Conservation (phyloP, 2,888 invertebrate species). For the Deilephila elpenor region DNA sequence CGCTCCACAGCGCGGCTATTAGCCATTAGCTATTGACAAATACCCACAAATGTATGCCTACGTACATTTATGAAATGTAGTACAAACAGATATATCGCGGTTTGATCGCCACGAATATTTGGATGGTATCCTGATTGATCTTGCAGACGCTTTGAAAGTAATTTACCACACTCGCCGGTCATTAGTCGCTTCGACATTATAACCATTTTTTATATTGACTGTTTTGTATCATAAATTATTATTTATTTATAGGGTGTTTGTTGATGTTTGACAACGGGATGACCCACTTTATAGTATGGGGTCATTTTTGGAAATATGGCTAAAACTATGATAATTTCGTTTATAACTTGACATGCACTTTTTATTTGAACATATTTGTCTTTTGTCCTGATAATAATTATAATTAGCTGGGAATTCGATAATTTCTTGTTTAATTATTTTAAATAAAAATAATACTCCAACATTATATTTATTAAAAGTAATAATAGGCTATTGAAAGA, state of each 20-base stretch:
- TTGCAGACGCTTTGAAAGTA: conserved; percentile 50
- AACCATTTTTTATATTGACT: conserved; percentile 7
- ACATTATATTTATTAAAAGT: too few species aligned
- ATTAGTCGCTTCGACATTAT: conserved; percentile 37
- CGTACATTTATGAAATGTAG: conserved; percentile 55
- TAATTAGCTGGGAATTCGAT: too few species aligned
- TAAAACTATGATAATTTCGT: too few species aligned
- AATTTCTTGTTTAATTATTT: too few species aligned
- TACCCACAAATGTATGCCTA: conserved; percentile 56
- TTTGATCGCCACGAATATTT: conserved; percentile 64
- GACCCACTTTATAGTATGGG: background rate
- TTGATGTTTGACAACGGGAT: background rate
- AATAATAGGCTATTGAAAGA: too few species aligned
- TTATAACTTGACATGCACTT: too few species aligned
- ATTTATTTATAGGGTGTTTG: background rate
- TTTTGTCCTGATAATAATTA: too few species aligned
- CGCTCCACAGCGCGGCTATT: conserved; percentile 70
- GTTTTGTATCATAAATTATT: background rate
- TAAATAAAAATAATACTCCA: too few species aligned
- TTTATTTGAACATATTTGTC: too few species aligned
- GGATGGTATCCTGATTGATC: conserved; percentile 59
- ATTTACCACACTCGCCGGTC: conserved; percentile 46
- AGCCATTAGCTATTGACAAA: conserved; percentile 80
- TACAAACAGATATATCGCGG: conserved; percentile 63
- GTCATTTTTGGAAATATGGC: too few species aligned